Evolutionary conservation across 2,888 invertebrate genomes (phyloP).

Genomic region (Clostera curtula): DNA sequence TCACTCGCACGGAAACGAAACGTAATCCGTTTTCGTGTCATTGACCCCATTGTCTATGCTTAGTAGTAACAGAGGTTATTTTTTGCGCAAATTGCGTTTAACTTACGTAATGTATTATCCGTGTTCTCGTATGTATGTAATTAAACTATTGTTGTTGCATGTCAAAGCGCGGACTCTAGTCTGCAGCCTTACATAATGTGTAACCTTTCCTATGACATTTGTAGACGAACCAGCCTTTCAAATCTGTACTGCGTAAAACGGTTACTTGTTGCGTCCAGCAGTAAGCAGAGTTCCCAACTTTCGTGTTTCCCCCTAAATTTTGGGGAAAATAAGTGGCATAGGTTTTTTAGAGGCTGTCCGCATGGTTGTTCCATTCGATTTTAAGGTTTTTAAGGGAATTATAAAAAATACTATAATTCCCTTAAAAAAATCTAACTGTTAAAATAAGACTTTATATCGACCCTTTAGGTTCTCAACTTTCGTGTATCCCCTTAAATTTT

Average conservation of each 20-base stretch:
- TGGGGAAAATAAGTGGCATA: no score
- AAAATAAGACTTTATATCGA: no score
- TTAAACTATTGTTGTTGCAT: constrained; percentile 53
- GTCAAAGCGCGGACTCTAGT: constrained; percentile 33
- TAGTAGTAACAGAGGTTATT: constrained; percentile 46
- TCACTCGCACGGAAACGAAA: constrained; percentile 43
- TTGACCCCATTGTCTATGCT: constrained; percentile 50
- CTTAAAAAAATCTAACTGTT: no score
- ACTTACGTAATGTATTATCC: constrained; percentile 46
- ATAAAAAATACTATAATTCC: no score
- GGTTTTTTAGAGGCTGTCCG: no score
- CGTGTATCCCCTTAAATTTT: no score
- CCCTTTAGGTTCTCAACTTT: no score
- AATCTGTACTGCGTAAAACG: constrained; percentile 29
- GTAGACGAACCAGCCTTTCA: constrained; percentile 48
- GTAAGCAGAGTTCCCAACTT: constrained; percentile 19
- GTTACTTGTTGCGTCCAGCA: constrained; percentile 43
- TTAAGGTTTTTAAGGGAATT: no score
- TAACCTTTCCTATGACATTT: constrained; percentile 64
- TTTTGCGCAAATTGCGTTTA: constrained; percentile 46
- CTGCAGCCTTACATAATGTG: constrained; percentile 49
- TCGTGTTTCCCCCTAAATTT: no score
- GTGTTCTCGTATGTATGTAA: constrained; percentile 47
- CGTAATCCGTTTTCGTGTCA: constrained; percentile 59
- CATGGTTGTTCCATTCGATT: no score